Percentiles rank a stretch among this genome's conserved stretches.
These are phyloP conservation scores for Myopa tessellatipennis DNA, from an alignment of 2,888 invertebrate genomes.

Conservation along the genomic window DNA sequence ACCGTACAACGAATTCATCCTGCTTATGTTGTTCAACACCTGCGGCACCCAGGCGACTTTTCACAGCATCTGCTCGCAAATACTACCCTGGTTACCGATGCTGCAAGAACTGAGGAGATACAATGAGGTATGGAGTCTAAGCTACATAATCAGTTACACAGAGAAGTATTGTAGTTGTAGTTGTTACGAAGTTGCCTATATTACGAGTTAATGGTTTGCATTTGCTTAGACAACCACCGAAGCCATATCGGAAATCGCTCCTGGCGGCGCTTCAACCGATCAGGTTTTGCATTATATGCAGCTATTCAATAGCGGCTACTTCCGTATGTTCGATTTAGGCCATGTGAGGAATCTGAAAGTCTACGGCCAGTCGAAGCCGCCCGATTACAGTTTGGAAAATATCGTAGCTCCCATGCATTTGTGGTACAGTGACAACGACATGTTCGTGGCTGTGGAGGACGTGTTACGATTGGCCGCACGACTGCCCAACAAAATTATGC, in stretches of 20 bases:
- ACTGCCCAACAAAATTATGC: constrained; percentile 51
- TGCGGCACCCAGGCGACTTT: constrained; percentile 63
- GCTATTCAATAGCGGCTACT: constrained; percentile 55
- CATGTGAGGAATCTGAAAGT: constrained; percentile 49
- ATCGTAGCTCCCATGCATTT: constrained; percentile 54
- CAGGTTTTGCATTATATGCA: constrained; percentile 60
- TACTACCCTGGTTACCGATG: neutral
- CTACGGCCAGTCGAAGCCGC: constrained; percentile 53
- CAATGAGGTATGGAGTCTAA: neutral
- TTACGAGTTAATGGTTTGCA: neutral
- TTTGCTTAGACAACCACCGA: constrained; percentile 1
- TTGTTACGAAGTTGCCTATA: neutral
- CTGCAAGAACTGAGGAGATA: neutral
- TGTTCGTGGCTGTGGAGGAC: constrained; percentile 56
- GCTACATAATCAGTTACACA: neutral
- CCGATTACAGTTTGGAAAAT: constrained; percentile 54
- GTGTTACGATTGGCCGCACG: constrained; percentile 49
- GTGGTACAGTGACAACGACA: constrained; percentile 59
- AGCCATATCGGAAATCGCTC: constrained; percentile 43
- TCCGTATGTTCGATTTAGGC: constrained; percentile 57
- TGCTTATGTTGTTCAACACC: constrained; percentile 66
- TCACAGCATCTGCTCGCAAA: neutral
- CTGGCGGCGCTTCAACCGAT: constrained; percentile 60
- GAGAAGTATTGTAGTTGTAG: neutral
- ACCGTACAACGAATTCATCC: constrained; percentile 70